Evolutionary conservation across 2,113 vertebrate species (phyloP), one percentile per base, ranked within the genome.

Genomic region (Kryptolebias marmoratus): DNA sequence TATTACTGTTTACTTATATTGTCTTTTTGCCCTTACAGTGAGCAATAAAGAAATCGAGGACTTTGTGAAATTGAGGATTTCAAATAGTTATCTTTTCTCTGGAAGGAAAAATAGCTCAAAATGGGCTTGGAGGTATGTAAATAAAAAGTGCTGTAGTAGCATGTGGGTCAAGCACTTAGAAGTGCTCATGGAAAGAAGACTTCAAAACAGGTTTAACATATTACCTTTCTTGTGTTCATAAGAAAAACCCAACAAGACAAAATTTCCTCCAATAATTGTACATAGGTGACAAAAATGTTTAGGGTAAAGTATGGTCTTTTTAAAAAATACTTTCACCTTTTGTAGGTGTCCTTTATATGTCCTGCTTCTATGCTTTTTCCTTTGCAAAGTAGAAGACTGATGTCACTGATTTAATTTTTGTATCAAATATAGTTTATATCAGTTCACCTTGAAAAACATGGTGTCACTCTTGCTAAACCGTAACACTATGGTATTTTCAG

Each of bases 31-130:
- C 1, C n/a, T 68, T 49, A 28, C 50, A 93, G 92, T 90, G 85
- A 90, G 32, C 66, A 55, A 68, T 15, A 82, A 79, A 13, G 91
- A 93, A 80, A 67, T 82, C 0, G 76, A 88, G 36, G 84, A 87
- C 15, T 85, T 92, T 66, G 89, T 93, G 57, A 91, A 89, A 75
- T 84, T 93, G 75, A 88, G 91, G 22, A 73, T 85, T 36, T 77
- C 89, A n/a, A 93, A 93, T 57, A 75, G 73, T 8, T 28, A 52
- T 18, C 88, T 93, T 18, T 93, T 93, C 68, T 89, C 88, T 50
- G 91, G 91, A 45, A 87, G 59, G 68, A 92, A 87, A 71, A 89
- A 93, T 30, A 78, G 88, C 2, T 84, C 90, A 5, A 85, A 77
- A 68, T 71, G 75, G 68, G 91, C 85, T 45, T 93, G 92, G 90